Percentiles rank a stretch among this genome's conserved stretches.
These are phyloP conservation scores for Epistrophe grossulariae DNA, from an alignment of 2,888 invertebrate species.

Conservation along the genomic window DNA sequence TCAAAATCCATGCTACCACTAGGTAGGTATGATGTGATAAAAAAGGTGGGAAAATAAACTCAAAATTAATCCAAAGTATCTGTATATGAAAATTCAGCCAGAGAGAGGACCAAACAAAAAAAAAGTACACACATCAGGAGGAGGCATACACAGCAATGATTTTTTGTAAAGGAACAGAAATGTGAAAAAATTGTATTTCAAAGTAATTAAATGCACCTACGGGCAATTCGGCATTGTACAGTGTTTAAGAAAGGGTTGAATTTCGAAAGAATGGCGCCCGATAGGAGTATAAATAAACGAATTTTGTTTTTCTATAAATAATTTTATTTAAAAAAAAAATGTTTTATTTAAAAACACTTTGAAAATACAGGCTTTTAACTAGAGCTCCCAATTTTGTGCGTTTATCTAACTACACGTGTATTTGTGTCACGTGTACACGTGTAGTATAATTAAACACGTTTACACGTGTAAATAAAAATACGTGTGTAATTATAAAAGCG, in stretches of 20 bases:
- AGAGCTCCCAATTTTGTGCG: too few relatives aligned
- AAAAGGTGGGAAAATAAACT: slow-evolving; percentile 43
- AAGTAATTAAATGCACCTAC: slow-evolving; percentile 73
- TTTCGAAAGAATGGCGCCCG: not conserved
- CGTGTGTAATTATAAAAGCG: too few relatives aligned
- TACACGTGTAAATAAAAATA: too few relatives aligned
- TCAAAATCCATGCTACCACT: slow-evolving; percentile 17
- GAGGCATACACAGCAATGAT: not conserved
- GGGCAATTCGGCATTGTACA: not conserved
- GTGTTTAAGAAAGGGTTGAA: not conserved
- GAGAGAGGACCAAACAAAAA: slow-evolving; percentile 1
- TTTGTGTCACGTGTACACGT: too few relatives aligned
- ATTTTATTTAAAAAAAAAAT: too few relatives aligned
- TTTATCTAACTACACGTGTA: too few relatives aligned
- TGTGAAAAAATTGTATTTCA: slow-evolving; percentile 31
- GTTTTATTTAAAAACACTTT: too few relatives aligned
- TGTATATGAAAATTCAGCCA: slow-evolving; percentile 8
- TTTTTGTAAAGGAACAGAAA: slow-evolving; percentile 4
- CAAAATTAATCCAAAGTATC: slow-evolving; percentile 45
- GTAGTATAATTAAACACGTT: too few relatives aligned
- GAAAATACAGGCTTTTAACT: not conserved
- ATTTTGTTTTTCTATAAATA: too few relatives aligned
- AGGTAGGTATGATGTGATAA: not conserved
- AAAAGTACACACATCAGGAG: not conserved
- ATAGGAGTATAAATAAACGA: too few relatives aligned